Percentiles rank a stretch among this genome's conserved stretches.
Evolutionary conservation across 2,113 vertebrate genomes (phyloP).

Genomic region (Chionis minor): DNA sequence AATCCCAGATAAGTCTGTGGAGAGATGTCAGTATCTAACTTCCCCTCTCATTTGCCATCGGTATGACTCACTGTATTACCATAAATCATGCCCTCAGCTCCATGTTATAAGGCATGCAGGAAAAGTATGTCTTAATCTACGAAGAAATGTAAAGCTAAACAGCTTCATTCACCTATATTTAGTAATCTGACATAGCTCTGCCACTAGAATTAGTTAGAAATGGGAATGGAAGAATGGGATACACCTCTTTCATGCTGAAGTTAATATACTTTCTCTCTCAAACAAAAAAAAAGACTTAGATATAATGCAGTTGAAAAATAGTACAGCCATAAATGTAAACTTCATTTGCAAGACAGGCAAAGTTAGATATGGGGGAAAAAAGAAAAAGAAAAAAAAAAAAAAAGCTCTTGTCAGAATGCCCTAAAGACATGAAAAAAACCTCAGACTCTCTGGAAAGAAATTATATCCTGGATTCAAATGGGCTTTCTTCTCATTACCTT

Average conservation of each 20-base stretch:
- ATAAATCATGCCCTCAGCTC: background rate
- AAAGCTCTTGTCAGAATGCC: background rate
- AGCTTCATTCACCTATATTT: background rate
- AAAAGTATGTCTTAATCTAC: background rate
- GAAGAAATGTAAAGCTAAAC: background rate
- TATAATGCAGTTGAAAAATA: background rate
- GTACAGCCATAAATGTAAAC: background rate
- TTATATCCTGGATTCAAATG: background rate
- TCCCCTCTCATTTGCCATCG: background rate
- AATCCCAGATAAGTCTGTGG: background rate
- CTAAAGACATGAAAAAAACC: background rate
- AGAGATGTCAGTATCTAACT: background rate
- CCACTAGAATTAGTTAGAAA: background rate
- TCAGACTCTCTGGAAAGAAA: background rate
- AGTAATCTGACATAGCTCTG: background rate
- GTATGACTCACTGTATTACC: background rate
- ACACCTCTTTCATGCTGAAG: background rate
- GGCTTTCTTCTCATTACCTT: conserved; percentile 27
- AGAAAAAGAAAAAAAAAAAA: background rate
- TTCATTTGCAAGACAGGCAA: background rate
- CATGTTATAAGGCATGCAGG: background rate
- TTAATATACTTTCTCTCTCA: background rate
- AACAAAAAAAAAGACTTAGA: background rate
- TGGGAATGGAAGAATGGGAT: background rate
- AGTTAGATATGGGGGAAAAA: background rate